Evolutionary conservation across 2,797 vertebrate species (phyloP).

Genomic region (Paguma larvata): DNA sequence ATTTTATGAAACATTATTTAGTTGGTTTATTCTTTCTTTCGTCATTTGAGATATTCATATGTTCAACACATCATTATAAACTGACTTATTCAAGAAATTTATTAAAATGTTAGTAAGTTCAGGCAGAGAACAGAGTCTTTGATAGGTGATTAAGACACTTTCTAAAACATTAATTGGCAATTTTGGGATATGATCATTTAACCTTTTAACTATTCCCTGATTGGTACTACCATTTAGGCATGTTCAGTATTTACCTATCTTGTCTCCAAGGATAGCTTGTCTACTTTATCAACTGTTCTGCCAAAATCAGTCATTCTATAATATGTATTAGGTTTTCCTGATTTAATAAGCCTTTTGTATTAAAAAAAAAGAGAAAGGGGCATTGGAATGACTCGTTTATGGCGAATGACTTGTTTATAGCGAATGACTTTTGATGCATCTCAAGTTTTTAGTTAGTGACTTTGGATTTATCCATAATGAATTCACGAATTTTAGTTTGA

Average conservation of each 20-base stretch:
- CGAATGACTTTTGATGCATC: neutral
- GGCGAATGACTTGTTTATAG: neutral
- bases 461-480: neutral
- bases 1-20: conserved; percentile 17
- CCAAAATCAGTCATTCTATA: neutral
- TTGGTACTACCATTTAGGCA: neutral
- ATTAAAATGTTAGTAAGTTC: conserved; percentile 24
- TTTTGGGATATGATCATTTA: conserved; percentile 19
- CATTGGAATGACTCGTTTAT: neutral
- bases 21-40: neutral
- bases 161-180: conserved; percentile 7
- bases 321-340: neutral
- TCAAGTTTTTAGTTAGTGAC: conserved; percentile 11
- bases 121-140: neutral
- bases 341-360: conserved; percentile 23
- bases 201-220: neutral
- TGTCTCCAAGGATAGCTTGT: neutral
- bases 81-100: neutral
- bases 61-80: neutral
- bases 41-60: neutral
- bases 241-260: neutral
- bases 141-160: neutral
- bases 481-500: neutral
- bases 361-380: neutral
- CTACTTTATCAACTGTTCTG: neutral